Evolutionary conservation across 2,113 vertebrate genomes (phyloP).

Genomic region (Atrichornis clamosus): DNA sequence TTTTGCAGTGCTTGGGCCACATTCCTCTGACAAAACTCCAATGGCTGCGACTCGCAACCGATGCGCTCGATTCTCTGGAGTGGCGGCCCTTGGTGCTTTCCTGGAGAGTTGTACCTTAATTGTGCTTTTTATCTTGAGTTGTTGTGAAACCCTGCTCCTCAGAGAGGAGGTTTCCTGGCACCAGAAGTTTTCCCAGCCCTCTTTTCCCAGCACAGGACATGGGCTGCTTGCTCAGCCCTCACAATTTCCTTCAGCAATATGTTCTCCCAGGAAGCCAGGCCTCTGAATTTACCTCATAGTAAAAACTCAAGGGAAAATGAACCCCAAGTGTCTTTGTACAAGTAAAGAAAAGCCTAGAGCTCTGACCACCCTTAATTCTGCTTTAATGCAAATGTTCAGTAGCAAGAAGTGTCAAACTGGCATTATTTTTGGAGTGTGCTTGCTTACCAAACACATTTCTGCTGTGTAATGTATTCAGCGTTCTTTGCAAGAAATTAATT

Average conservation of each 20-base stretch:
- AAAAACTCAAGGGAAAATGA: not conserved
- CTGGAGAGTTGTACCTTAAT: not conserved
- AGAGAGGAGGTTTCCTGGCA: not conserved
- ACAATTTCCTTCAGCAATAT: rapidly evolving
- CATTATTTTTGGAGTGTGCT: not conserved
- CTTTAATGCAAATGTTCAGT: not conserved
- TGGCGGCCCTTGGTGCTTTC: not conserved
- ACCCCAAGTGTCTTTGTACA: not conserved
- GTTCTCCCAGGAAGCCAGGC: not conserved
- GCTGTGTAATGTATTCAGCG: not conserved
- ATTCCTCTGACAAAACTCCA: not conserved
- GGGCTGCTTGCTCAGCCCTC: not conserved
- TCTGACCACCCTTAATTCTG: not conserved
- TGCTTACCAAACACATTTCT: not conserved
- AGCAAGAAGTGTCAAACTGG: not conserved
- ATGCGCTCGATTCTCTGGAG: not conserved
- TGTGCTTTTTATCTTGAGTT: rapidly evolving
- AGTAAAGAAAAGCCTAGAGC: not conserved
- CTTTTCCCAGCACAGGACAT: rapidly evolving
- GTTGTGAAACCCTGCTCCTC: not conserved
- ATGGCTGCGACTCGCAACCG: rapidly evolving
- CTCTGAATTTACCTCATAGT: not conserved
- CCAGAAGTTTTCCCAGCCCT: not conserved
- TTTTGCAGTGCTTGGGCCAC: not conserved
- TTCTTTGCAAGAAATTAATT: not conserved